These are phyloP conservation scores for Damaliscus lunatus DNA, from an alignment of 2,113 vertebrate genomes.

Conservation along the genomic window DNA sequence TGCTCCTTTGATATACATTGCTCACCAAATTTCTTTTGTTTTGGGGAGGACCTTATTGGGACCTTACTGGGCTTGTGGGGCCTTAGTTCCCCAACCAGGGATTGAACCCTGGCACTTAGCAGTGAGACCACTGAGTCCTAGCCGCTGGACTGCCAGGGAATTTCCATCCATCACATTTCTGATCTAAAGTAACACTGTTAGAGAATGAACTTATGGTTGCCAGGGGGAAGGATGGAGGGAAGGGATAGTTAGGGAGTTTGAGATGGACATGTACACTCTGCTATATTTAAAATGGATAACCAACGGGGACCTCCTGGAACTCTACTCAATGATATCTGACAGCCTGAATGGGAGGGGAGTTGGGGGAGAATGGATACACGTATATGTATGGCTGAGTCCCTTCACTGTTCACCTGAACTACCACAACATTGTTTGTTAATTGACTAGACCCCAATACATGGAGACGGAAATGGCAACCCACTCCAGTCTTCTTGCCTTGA, in stretches of 20 bases:
- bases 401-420: background rate
- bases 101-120: background rate
- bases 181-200: background rate
- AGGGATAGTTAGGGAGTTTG: background rate
- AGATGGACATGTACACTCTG: background rate
- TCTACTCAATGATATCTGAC: background rate
- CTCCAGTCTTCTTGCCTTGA: background rate
- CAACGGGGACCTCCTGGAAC: background rate
- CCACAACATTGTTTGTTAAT: background rate
- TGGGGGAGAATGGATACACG: background rate
- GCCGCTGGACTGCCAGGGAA: background rate
- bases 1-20: background rate
- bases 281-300: background rate
- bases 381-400: background rate
- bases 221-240: background rate
- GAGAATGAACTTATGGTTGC: background rate
- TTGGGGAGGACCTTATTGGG: background rate
- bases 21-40: background rate
- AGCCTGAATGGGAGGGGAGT: background rate
- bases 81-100: background rate
- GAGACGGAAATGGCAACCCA: background rate
- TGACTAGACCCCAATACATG: background rate
- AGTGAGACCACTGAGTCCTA: background rate
- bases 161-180: background rate
- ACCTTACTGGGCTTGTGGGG: background rate